Evolutionary conservation across 2,888 invertebrate genomes (phyloP).

Genomic region (Morpho deidamia): DNA sequence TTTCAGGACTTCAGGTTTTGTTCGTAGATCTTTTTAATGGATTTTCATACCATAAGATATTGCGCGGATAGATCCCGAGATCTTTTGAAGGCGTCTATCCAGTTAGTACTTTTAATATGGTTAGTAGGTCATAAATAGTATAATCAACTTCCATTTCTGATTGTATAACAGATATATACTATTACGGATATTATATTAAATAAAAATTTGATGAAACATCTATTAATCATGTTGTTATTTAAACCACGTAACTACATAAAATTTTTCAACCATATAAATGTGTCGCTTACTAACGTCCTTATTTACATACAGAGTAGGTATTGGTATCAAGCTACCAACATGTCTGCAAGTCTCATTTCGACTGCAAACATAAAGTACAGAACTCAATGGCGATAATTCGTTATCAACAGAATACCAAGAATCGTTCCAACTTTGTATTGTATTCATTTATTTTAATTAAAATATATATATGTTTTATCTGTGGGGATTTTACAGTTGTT

Average conservation of each 20-base stretch:
- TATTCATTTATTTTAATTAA: constrained; percentile 23
- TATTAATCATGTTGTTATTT: constrained; percentile 1
- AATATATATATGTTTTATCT: constrained; percentile 11
- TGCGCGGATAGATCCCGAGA: no score
- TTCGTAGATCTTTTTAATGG: no score
- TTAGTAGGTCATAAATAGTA: no score
- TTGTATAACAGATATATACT: no score
- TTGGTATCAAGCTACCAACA: constrained; percentile 8
- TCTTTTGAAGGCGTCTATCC: no score
- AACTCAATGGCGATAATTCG: constrained; percentile 30
- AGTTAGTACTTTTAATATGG: no score
- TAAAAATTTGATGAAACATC: constrained; percentile 3
- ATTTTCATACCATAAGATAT: no score
- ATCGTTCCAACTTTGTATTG: constrained; percentile 24
- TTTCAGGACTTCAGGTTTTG: no score
- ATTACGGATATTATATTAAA: neutral
- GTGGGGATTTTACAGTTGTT: constrained; percentile 6
- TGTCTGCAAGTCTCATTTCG: constrained; percentile 16
- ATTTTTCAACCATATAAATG: constrained; percentile 1
- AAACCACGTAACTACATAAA: constrained; percentile 1
- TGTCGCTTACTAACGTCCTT: constrained; percentile 1
- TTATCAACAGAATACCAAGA: constrained; percentile 34
- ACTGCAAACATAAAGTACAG: constrained; percentile 22
- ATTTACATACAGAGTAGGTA: constrained; percentile 20
- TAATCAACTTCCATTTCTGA: no score